phyloP scores from a whole-genome alignment of 1,140 invertebrate genomes.

The Cherax destructor region DNA sequence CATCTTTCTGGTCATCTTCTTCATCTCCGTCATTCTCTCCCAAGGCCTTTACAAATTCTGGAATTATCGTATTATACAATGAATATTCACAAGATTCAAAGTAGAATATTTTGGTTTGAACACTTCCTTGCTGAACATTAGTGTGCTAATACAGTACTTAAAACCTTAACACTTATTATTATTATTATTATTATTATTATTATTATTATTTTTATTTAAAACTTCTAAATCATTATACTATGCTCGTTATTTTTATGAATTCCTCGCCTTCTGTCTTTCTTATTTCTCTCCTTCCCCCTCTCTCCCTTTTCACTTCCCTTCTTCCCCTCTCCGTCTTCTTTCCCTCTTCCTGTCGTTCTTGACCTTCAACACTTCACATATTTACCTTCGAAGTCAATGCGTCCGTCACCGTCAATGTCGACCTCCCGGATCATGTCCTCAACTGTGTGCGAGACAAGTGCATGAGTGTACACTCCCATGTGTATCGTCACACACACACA shows the following conservation, averaged over 20 bases:
- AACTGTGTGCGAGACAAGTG: constrained; percentile 79
- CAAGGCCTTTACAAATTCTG: constrained; percentile 90
- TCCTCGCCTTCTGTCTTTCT: background rate
- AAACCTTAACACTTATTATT: background rate
- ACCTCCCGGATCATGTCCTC: constrained; percentile 96
- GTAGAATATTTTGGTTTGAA: no score
- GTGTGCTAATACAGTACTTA: background rate
- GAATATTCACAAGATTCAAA: background rate
- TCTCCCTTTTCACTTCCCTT: background rate
- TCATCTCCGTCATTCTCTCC: constrained; percentile 86
- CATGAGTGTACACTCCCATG: no score
- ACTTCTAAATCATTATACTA: no score
- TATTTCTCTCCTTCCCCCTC: no score
- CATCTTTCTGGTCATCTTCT: constrained; percentile 81
- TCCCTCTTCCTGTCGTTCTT: background rate
- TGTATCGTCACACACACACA: no score
- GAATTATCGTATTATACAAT: constrained; percentile 72
- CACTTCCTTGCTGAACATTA: background rate
- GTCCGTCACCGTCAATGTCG: constrained; percentile 90
- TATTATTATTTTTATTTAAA: no score
- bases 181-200: background rate
- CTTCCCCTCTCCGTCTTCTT: background rate
- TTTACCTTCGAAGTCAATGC: constrained; percentile 91
- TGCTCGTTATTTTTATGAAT: background rate
- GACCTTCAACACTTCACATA: background rate